phyloP scores from a whole-genome alignment of 2,797 vertebrate genomes.

The Masticophis lateralis region DNA sequence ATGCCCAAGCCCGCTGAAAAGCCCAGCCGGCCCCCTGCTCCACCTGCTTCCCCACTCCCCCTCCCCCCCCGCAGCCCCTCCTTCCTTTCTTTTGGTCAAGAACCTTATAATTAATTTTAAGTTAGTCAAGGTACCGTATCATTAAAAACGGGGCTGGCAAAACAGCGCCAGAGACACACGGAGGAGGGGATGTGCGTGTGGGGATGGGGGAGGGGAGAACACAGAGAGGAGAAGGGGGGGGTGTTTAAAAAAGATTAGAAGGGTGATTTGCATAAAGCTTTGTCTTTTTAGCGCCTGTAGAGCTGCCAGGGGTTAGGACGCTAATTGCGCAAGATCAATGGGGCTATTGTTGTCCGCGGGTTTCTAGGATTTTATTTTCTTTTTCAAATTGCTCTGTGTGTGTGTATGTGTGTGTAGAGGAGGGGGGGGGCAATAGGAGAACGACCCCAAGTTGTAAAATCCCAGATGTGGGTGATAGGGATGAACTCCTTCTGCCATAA shows the following conservation, averaged over 20 bases:
- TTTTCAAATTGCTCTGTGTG: background rate
- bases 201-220: background rate
- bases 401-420: no score
- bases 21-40: slow-evolving; percentile 45
- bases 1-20: slow-evolving; percentile 55
- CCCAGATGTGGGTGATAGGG: background rate
- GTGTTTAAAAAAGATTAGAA: background rate
- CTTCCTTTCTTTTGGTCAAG: slow-evolving; percentile 55
- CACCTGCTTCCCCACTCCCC: background rate
- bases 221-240: background rate
- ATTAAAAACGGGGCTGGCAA: slow-evolving; percentile 61
- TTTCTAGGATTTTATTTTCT: slow-evolving; percentile 44
- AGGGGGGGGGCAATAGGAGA: background rate
- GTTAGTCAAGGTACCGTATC: slow-evolving; percentile 61
- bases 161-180: slow-evolving; percentile 46
- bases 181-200: background rate
- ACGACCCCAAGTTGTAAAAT: slow-evolving; percentile 9
- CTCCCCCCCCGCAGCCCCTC: no score
- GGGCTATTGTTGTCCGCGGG: slow-evolving; percentile 41
- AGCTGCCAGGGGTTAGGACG: slow-evolving; percentile 56
- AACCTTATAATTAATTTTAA: slow-evolving; percentile 73
- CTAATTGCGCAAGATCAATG: slow-evolving; percentile 66
- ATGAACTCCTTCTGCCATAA: no score
- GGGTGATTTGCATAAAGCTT: slow-evolving; percentile 72
- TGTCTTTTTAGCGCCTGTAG: slow-evolving; percentile 54